Evolutionary conservation across 2,888 invertebrate species (phyloP).

Genomic region (Pterostichus madidus): DNA sequence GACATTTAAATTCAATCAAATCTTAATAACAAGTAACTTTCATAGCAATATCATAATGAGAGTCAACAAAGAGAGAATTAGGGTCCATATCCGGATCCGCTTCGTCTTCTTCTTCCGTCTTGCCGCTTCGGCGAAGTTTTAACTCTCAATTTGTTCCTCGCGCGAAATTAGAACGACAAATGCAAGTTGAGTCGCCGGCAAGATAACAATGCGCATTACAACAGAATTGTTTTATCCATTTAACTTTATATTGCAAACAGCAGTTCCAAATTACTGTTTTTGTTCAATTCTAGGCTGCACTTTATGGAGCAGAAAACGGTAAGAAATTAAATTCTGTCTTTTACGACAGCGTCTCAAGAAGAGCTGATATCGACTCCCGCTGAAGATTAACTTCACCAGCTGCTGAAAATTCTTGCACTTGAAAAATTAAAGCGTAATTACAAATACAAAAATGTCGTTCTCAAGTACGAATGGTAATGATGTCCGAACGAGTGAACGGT

Average conservation of each 20-base stretch:
- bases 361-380: slow-evolving; percentile 48
- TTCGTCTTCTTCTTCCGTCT: slow-evolving; percentile 30
- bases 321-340: slow-evolving; percentile 65
- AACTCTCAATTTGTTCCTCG: slow-evolving; percentile 61
- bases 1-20: slow-evolving; percentile 15
- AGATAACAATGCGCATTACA: slow-evolving; percentile 64
- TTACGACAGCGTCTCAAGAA: slow-evolving; percentile 54
- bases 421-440: slow-evolving; percentile 56
- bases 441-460: slow-evolving; percentile 44
- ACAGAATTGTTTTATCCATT: slow-evolving; percentile 66
- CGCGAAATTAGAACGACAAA: slow-evolving; percentile 63
- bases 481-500: background rate
- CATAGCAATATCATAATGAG: slow-evolving; percentile 22
- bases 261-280: slow-evolving; percentile 66
- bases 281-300: slow-evolving; percentile 64
- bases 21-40: slow-evolving; percentile 5
- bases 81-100: slow-evolving; percentile 28
- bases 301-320: slow-evolving; percentile 66
- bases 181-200: slow-evolving; percentile 59
- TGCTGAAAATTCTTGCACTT: slow-evolving; percentile 54
- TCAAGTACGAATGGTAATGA: slow-evolving; percentile 32
- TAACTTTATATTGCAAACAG: slow-evolving; percentile 67
- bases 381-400: slow-evolving; percentile 50
- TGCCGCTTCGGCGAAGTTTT: slow-evolving; percentile 40
- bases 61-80: slow-evolving; percentile 5